Conservation (phyloP, 2,888 invertebrate genomes). For the Muscina levida region DNA sequence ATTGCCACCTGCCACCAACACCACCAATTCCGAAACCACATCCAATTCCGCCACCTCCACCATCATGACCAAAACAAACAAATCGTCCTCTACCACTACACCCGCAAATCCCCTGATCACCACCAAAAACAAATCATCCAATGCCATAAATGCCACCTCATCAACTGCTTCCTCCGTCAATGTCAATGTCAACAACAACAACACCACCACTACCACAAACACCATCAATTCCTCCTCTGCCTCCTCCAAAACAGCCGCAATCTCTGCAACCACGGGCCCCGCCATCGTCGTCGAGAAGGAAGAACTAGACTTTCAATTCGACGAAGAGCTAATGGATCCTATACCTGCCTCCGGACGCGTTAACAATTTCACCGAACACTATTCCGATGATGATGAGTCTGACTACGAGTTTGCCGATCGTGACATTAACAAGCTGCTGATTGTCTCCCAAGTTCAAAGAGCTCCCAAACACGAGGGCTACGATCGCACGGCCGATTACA, state of each 20-base stretch:
- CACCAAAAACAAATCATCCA: slow-evolving; percentile 66
- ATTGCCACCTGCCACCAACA: slow-evolving; percentile 68
- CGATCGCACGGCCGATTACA: slow-evolving; percentile 94
- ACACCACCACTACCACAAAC: slow-evolving; percentile 59
- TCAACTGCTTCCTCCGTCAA: slow-evolving; percentile 52
- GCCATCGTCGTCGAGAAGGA: slow-evolving; percentile 82
- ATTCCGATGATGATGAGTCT: slow-evolving; percentile 89
- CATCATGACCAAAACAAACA: slow-evolving; percentile 66
- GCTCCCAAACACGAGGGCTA: slow-evolving; percentile 91
- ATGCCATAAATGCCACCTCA: slow-evolving; percentile 61
- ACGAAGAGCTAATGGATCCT: slow-evolving; percentile 93
- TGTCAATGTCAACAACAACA: slow-evolving; percentile 48
- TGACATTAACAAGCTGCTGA: slow-evolving; percentile 95
- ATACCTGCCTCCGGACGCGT: slow-evolving; percentile 86
- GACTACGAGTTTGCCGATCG: slow-evolving; percentile 95
- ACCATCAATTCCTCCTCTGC: slow-evolving; percentile 71
- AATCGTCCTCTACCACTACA: slow-evolving; percentile 38
- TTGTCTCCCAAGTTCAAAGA: slow-evolving; percentile 91
- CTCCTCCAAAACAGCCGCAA: slow-evolving; percentile 76
- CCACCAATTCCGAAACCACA: slow-evolving; percentile 56
- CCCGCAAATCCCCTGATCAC: slow-evolving; percentile 27
- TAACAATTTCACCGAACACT: slow-evolving; percentile 88
- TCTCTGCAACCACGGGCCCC: slow-evolving; percentile 70
- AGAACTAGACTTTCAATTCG: slow-evolving; percentile 97
- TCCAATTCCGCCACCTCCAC: slow-evolving; percentile 57